Percentiles rank a stretch among this genome's conserved stretches.
phyloP scores from a whole-genome alignment of 53 echinoderm and acorn worm species.

The Glandiceps talaboti region DNA sequence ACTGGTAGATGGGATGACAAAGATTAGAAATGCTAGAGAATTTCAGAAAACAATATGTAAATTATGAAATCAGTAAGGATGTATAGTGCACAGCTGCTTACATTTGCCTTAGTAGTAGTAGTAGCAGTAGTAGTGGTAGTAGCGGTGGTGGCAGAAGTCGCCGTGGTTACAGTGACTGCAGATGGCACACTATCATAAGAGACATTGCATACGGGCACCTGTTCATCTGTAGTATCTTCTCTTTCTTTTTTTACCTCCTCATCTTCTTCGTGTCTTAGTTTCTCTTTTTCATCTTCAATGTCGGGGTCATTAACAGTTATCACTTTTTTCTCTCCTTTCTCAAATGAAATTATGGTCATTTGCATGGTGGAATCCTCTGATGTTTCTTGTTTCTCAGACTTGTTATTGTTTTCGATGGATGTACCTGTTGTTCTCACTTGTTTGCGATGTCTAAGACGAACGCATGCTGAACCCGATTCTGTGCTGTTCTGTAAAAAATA shows the following conservation, averaged over 20 bases:
- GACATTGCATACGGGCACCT: not conserved
- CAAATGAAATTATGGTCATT: not conserved
- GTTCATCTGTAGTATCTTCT: not conserved
- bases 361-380: not conserved
- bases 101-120: not conserved
- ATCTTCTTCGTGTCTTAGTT: too few species aligned
- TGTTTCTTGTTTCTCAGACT: not conserved
- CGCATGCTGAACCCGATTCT: too few species aligned
- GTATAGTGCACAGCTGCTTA: conserved; percentile 1
- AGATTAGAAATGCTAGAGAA: too few species aligned
- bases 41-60: too few species aligned
- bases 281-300: not conserved
- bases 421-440: not conserved
- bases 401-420: not conserved
- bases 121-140: not conserved
- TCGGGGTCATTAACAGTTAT: not conserved
- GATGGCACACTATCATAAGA: not conserved
- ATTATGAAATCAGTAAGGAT: too few species aligned
- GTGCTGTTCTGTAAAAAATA: not conserved
- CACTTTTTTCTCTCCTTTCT: not conserved
- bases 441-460: not conserved
- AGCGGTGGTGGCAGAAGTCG: not conserved
- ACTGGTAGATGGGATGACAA: too few species aligned
- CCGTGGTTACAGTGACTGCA: not conserved
- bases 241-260: too few species aligned